These are phyloP conservation scores for Neolamprologus brichardi DNA, from an alignment of 2,113 vertebrate species.

Conservation along the genomic window DNA sequence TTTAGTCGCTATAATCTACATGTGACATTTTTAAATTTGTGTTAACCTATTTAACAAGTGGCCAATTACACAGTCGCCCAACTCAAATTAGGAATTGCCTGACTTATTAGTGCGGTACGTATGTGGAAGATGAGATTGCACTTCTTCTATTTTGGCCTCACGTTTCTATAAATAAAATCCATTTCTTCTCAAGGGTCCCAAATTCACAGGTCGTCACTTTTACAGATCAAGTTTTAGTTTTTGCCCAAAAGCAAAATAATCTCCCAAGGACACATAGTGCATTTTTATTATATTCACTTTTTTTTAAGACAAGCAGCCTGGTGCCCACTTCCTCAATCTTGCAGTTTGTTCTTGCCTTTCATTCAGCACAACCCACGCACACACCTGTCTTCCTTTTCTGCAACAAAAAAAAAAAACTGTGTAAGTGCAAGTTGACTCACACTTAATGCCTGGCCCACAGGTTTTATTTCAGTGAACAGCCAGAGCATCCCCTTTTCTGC, in stretches of 20 bases:
- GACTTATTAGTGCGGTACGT: slow-evolving; percentile 22
- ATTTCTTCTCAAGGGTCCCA: background rate
- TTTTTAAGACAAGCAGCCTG: background rate
- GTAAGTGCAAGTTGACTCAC: slow-evolving; percentile 18
- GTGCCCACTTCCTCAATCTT: slow-evolving; percentile 23
- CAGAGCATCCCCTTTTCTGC: slow-evolving; percentile 82
- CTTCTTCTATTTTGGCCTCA: background rate
- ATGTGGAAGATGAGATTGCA: background rate
- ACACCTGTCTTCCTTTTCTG: slow-evolving; percentile 37
- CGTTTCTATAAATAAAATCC: background rate
- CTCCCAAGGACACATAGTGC: background rate
- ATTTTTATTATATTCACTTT: background rate
- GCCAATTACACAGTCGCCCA: slow-evolving; percentile 48
- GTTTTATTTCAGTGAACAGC: slow-evolving; percentile 87
- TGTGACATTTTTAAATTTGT: slow-evolving; percentile 47
- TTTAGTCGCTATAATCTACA: slow-evolving; percentile 30
- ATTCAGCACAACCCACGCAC: slow-evolving; percentile 38
- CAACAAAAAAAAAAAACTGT: slow-evolving; percentile 19
- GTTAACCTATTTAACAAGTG: slow-evolving; percentile 46
- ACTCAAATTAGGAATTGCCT: slow-evolving; percentile 6
- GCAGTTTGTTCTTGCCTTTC: slow-evolving; percentile 18
- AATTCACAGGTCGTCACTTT: background rate
- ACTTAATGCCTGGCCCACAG: slow-evolving; percentile 51
- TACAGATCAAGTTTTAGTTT: background rate
- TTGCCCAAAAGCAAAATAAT: background rate